Base-by-base conservation (phyloP, 2,113 vertebrate species). In the Candoia aspera region DNA sequence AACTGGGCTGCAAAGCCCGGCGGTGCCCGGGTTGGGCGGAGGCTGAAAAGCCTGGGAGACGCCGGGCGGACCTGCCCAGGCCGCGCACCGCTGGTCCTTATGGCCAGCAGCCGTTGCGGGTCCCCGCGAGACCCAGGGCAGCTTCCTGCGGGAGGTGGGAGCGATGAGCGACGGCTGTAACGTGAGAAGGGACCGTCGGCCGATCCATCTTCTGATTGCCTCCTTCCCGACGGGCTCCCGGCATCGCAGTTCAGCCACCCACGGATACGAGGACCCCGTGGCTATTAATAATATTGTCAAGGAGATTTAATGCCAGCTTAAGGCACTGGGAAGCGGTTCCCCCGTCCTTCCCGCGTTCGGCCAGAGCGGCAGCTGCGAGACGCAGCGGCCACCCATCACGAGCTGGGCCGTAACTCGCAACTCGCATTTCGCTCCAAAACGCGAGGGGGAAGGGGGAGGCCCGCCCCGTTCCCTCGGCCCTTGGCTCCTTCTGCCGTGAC, bases 251-350 rank as follows among this genome's bases (percentile, higher is more conserved):
- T 26, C 4, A 1, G n/a, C 2, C 15, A 2, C 6, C 37, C 54
- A 23, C 60, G 29, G 33, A 42, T 87, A 55, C 2, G 15, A 33
- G 54, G 62, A 11, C 2, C 54, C 2, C 37, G 23, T 49, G 21
- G 53, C n/a, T 88, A 59, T 58, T 49, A 83, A 58, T 87, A 58
- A 79, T 29, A n/a, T 24, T 91, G 91, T 83, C 86, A 88, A 53
- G 57, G n/a, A 29, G 55, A 60, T 84, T 92, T 88, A 53, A 49
- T 60, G 68, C 86, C 91, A 59, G 26, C 54, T 60, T 10, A 57
- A 29, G 15, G 9, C 2, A 8, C 11, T 37, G 8, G 55, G 37
- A 33, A 26, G 10, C 6, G 4, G 23, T 1, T 17, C 2, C 42
- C 58, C 37, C 21, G 54, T 2, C 5, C 2, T 6, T 42, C 57